Percentiles rank a stretch among this genome's conserved stretches.
Evolutionary conservation across 2,888 invertebrate genomes (phyloP).

Genomic region (Melitaea athalia): DNA sequence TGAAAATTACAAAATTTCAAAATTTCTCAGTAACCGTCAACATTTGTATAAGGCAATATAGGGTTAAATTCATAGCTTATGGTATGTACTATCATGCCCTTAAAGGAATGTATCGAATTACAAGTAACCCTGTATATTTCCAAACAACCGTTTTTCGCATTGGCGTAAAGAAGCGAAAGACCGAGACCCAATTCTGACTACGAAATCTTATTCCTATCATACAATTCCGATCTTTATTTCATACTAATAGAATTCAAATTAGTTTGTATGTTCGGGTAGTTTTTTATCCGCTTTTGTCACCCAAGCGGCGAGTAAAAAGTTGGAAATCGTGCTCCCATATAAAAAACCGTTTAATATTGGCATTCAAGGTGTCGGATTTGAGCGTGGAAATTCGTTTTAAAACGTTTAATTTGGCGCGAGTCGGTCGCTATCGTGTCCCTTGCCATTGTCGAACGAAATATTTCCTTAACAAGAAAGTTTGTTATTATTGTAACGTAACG

Average conservation of each 20-base stretch:
- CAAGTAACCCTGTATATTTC: too few species aligned
- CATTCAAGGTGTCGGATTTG: slow-evolving; percentile 72
- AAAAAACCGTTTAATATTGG: slow-evolving; percentile 75
- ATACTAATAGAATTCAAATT: slow-evolving; percentile 44
- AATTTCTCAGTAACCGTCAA: too few species aligned
- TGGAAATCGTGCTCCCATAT: slow-evolving; percentile 72
- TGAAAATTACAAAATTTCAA: too few species aligned
- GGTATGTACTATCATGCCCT: too few species aligned
- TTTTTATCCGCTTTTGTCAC: slow-evolving; percentile 73
- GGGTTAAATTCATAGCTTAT: too few species aligned
- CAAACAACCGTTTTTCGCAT: slow-evolving; percentile 63
- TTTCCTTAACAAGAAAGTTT: slow-evolving; percentile 18
- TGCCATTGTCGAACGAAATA: slow-evolving; percentile 24
- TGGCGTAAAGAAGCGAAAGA: slow-evolving; percentile 61
- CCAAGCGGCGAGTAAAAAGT: slow-evolving; percentile 69
- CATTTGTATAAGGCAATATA: too few species aligned
- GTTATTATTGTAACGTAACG: background rate
- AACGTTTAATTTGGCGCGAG: slow-evolving; percentile 57
- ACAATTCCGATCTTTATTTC: slow-evolving; percentile 50
- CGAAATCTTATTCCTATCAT: slow-evolving; percentile 35
- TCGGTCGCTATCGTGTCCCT: slow-evolving; percentile 28
- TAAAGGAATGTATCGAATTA: too few species aligned
- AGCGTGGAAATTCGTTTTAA: slow-evolving; percentile 66
- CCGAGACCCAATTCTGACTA: slow-evolving; percentile 67
- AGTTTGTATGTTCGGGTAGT: slow-evolving; percentile 28